Evolutionary conservation across 2,888 invertebrate genomes (phyloP).

Genomic region (Phengaris alcon): DNA sequence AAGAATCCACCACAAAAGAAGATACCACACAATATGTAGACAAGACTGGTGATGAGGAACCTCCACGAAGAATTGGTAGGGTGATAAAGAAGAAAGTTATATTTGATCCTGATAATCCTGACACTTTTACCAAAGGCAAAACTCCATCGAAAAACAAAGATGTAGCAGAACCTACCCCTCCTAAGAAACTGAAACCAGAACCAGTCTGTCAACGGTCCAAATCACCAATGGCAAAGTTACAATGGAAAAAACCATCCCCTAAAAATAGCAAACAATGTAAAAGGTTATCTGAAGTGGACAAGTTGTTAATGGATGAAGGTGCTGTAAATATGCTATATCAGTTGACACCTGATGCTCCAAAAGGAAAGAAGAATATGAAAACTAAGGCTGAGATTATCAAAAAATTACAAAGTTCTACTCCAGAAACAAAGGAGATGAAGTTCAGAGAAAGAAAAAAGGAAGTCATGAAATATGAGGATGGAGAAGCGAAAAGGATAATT

Average conservation of each 20-base stretch:
- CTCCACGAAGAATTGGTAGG: constrained; percentile 67
- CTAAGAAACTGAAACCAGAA: constrained; percentile 58
- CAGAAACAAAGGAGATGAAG: constrained; percentile 66
- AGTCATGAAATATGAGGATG: constrained; percentile 54
- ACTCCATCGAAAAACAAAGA: constrained; percentile 49
- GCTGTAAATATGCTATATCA: constrained; percentile 92
- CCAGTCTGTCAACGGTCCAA: constrained; percentile 50
- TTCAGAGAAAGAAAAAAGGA: constrained; percentile 77
- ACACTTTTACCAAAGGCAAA: constrained; percentile 71
- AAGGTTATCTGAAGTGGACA: constrained; percentile 85
- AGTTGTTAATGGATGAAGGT: constrained; percentile 89
- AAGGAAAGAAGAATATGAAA: constrained; percentile 72
- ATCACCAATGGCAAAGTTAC: constrained; percentile 60
- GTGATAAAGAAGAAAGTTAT: constrained; percentile 86
- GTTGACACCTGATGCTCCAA: constrained; percentile 80
- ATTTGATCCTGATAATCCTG: constrained; percentile 84
- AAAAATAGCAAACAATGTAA: constrained; percentile 75
- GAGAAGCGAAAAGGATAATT: constrained; percentile 60
- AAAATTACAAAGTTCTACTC: constrained; percentile 77
- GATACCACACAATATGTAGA: constrained; percentile 45
- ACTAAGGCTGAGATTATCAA: constrained; percentile 82
- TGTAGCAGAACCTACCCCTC: constrained; percentile 49
- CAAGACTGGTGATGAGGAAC: constrained; percentile 56
- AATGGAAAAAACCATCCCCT: constrained; percentile 72
- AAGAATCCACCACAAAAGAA: constrained; percentile 49